Evolutionary conservation across 2,888 invertebrate species (phyloP).

Genomic region (Lasioglossum malachurum): DNA sequence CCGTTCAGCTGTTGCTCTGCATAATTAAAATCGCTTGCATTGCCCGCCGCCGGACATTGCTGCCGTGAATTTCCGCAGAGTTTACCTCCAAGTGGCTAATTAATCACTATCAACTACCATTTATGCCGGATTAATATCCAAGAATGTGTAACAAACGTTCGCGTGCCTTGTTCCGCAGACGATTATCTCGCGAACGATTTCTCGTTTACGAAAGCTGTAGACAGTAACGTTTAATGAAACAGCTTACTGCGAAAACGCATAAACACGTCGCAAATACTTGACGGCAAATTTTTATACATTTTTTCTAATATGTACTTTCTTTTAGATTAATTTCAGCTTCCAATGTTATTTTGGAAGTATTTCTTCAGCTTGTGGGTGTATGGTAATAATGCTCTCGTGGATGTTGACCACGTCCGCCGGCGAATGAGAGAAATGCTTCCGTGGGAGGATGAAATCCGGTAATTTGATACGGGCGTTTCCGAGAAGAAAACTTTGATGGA

Average conservation of each 20-base stretch:
- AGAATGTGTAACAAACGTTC: neutral
- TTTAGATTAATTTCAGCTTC: neutral
- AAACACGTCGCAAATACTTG: neutral
- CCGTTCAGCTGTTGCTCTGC: conserved; percentile 19
- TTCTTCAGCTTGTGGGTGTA: too few species aligned
- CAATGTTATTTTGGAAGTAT: neutral
- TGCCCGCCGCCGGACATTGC: neutral
- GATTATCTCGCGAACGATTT: neutral
- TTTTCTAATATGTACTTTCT: neutral
- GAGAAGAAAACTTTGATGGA: neutral
- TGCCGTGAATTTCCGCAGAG: neutral
- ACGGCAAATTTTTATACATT: neutral
- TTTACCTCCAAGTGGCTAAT: conserved; percentile 17
- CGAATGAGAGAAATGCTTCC: neutral
- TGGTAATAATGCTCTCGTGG: neutral
- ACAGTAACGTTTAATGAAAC: neutral
- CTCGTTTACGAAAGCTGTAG: neutral
- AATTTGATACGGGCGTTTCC: neutral
- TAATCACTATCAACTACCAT: conserved; percentile 8
- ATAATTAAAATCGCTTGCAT: conserved; percentile 35
- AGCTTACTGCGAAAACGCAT: neutral
- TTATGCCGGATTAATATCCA: neutral
- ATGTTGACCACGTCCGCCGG: neutral
- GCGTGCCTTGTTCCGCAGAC: neutral
- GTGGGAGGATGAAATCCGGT: neutral